phyloP scores from a whole-genome alignment of 2,113 vertebrate species.

The Tychaedon coryphoeus region DNA sequence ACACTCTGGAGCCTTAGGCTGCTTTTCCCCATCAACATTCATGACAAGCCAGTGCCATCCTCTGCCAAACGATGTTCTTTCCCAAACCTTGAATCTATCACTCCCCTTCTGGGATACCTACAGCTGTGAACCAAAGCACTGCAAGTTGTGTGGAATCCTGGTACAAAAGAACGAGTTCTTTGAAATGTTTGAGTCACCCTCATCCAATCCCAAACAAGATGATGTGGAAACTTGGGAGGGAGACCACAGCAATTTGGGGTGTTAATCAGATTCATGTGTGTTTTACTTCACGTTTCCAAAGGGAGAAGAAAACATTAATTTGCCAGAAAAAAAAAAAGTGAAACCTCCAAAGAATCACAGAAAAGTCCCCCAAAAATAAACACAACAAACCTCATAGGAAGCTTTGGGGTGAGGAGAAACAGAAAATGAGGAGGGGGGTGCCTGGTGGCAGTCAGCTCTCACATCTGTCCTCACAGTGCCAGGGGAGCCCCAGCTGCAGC shows the following conservation, averaged over 20 bases:
- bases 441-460: not conserved
- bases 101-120: not conserved
- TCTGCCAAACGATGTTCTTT: not conserved
- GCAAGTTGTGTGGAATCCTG: not conserved
- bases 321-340: accelerated
- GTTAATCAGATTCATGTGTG: not conserved
- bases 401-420: not conserved
- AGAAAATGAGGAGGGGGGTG: not conserved
- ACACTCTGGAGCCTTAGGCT: not conserved
- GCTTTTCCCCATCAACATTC: not conserved
- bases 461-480: not conserved
- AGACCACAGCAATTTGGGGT: not conserved
- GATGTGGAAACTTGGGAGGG: not conserved
- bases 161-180: not conserved
- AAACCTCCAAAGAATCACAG: not conserved
- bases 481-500: not conserved
- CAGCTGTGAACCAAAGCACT: not conserved
- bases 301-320: not conserved
- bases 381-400: not conserved
- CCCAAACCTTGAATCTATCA: not conserved
- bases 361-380: not conserved
- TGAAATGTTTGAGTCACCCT: not conserved
- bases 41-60: not conserved
- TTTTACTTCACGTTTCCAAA: not conserved
- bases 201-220: not conserved